Evolutionary conservation across 2,888 invertebrate species (phyloP), one percentile per base, ranked within the genome.

Genomic region (Diploptera punctata): DNA sequence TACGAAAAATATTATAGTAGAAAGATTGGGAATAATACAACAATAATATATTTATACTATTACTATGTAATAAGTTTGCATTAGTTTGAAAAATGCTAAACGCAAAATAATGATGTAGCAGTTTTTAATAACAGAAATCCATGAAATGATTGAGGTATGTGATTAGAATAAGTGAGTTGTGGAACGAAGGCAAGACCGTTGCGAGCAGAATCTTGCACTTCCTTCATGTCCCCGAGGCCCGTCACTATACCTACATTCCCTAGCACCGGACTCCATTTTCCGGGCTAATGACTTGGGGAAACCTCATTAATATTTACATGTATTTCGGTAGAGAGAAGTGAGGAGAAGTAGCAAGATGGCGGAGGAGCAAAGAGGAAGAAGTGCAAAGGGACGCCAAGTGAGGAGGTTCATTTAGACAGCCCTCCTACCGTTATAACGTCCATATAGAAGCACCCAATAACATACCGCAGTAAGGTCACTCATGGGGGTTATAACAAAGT

Each of bases 261-360:
- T 38, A 33, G 68, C 31, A 68, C 74, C 74, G 73, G 73, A 75
- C 73, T 73, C 74, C 74, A 75, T 75, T 75, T 75, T 72, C 73
- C 67, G 68, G 67, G 73, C 74, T 75, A 75, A 75, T 75, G 74
- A 75, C 74, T 75, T 68, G 71, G 72, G 67, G 73, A 75, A 75
- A 75, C 74, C 74, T 75, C 74, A 73, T 75, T 75, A 75, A 75
- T 75, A 75, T 75, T 75, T 75, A 75, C 74, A 73, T 68, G 74
- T 73, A 75, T 75, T 75, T 75, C 49, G 70, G 67, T 65, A 47
- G 47, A 65, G 65, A 65, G 65, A 65, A 65, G 65, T 57, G 65
- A 65, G 65, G 44, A 65, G 65, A 29, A 65, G n/a, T n/a, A n/a
- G n/a, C n/a, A n/a, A n/a, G 65, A n/a, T n/a, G n/a, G n/a, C n/a